Evolutionary conservation across 2,113 vertebrate species (phyloP), one percentile per base, ranked within the genome.

Genomic region (Rhinolophus ferrumequinum): DNA sequence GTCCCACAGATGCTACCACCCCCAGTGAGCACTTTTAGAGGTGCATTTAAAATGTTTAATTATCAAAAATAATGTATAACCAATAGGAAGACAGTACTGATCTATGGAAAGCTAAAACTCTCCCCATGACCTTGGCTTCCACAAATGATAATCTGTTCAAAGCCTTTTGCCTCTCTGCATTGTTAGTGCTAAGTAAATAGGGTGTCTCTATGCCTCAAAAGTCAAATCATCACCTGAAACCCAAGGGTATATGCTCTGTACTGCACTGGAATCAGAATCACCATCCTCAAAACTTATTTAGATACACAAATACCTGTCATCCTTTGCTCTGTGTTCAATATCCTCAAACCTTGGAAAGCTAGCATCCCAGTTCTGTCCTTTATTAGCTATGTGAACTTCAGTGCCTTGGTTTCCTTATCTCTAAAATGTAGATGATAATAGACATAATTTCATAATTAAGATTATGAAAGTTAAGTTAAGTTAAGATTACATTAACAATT

Each of bases 1-100:
- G 47, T 2, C 30, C 22, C 38, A 94, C 13, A 64, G 58, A 86
- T 67, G 52, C 12, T 8, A 58, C 26, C 28, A 77, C 4, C 4
- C 1, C 0, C 9, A 33, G 9, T 80, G 76, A 77, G 18, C 16
- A 84, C 7, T 82, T 87, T 54, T 62, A 79, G n/a, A 67, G 52
- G 60, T 62, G 87, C 3, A 56, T 52, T 79, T 84, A 47, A 88
- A 85, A 47, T 58, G n/a, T 77, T 92, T 92, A 88, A 92, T 88
- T 88, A 76, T 70, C 72, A 56, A 62, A 86, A 79, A 88, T 66
- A 80, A 82, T 64, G 50, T 19, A 50, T 50, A 60, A 47, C 54
- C 54, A 87, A 24, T 35, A 52, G n/a, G 47, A 93, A 96, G 11
- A 70, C 5, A 64, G 5, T 66, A 38, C 13, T 66, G 38, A 69